phyloP scores from a whole-genome alignment of 1,140 invertebrate genomes.

The Leptopilina clavipes region DNA sequence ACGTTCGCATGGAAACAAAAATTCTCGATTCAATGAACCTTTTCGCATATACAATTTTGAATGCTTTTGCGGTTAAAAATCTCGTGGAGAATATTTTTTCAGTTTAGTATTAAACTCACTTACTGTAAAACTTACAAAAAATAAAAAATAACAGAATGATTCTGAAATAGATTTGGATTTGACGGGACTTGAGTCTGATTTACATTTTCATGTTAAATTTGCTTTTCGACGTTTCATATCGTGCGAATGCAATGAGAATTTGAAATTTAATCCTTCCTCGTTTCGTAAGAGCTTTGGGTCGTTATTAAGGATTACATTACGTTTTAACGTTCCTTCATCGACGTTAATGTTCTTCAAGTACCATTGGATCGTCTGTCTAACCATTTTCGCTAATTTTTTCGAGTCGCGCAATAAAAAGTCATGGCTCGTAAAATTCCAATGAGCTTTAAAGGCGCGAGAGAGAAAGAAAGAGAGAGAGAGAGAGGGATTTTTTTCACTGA shows the following conservation, averaged over 20 bases:
- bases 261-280: slow-evolving; percentile 16
- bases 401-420: slow-evolving; percentile 15
- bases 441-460: neutral
- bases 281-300: slow-evolving; percentile 3
- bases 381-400: slow-evolving; percentile 9
- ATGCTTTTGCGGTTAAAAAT: too few species aligned
- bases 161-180: neutral
- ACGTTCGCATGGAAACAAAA: too few species aligned
- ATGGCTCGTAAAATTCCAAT: slow-evolving; percentile 17
- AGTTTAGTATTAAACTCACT: too few species aligned
- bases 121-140: too few species aligned
- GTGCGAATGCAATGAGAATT: neutral
- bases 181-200: neutral
- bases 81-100: too few species aligned
- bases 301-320: slow-evolving; percentile 23
- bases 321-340: slow-evolving; percentile 22
- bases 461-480: too few species aligned
- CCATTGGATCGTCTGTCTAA: slow-evolving; percentile 10
- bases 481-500: neutral
- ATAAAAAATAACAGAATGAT: neutral
- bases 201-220: slow-evolving; percentile 10
- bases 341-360: slow-evolving; percentile 13
- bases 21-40: too few species aligned
- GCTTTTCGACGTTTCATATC: neutral
- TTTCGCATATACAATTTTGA: too few species aligned